phyloP scores from a whole-genome alignment of 2,888 invertebrate species.

The Leucophenga maculata region DNA sequence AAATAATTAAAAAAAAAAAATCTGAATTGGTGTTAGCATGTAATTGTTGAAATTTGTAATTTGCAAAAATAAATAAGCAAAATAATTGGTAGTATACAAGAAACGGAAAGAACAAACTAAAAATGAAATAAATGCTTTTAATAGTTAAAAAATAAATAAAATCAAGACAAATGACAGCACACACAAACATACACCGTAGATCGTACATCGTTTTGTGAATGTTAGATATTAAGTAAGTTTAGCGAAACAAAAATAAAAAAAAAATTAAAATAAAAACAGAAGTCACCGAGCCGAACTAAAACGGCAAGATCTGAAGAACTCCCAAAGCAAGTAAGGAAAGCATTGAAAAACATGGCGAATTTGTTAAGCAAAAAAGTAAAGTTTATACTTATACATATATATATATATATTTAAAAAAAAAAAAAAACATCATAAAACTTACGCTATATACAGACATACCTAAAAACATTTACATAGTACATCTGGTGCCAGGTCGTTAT shows the following conservation, averaged over 20 bases:
- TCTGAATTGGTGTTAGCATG: slow-evolving; percentile 31
- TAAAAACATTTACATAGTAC: slow-evolving; percentile 16
- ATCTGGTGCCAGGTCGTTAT: slow-evolving; percentile 1
- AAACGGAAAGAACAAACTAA: neutral
- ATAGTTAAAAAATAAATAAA: neutral
- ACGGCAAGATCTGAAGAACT: slow-evolving; percentile 15
- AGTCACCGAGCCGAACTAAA: slow-evolving; percentile 31
- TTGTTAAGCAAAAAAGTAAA: slow-evolving; percentile 36
- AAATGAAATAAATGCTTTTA: slow-evolving; percentile 1
- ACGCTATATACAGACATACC: slow-evolving; percentile 23
- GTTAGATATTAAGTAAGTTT: slow-evolving; percentile 53
- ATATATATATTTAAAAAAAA: slow-evolving; percentile 45
- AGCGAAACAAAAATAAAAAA: slow-evolving; percentile 45
- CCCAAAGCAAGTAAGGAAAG: slow-evolving; percentile 26
- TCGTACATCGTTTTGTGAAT: neutral
- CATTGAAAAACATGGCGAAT: no score
- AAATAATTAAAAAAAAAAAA: neutral
- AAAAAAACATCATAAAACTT: slow-evolving; percentile 41
- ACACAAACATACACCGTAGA: no score
- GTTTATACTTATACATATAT: slow-evolving; percentile 44
- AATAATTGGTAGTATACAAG: slow-evolving; percentile 15
- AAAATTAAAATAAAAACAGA: slow-evolving; percentile 39
- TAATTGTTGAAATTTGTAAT: slow-evolving; percentile 34
- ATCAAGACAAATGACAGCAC: neutral
- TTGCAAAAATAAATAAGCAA: slow-evolving; percentile 19